Conservation (phyloP, 1,140 invertebrate genomes). For the Heterodera carotae region DNA sequence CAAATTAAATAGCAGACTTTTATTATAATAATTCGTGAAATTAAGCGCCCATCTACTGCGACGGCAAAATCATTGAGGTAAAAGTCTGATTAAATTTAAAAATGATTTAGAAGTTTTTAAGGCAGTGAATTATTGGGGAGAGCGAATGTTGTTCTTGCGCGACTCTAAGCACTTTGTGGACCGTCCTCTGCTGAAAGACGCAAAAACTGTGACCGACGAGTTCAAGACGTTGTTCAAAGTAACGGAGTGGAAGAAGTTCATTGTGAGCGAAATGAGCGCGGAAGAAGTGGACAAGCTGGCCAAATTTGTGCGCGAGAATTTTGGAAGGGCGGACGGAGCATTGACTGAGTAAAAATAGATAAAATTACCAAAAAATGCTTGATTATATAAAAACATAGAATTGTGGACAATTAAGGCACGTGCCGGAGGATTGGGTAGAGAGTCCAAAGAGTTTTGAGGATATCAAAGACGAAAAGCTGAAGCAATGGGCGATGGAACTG, state of each 20-base stretch:
- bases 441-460: neutral
- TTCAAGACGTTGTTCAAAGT: too few relatives aligned
- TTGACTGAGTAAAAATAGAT: neutral
- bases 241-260: too few relatives aligned
- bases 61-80: too few relatives aligned
- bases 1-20: too few relatives aligned
- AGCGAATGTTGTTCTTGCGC: slow-evolving; percentile 10
- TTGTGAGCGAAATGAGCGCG: too few relatives aligned
- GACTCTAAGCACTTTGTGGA: slow-evolving; percentile 89
- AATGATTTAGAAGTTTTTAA: neutral
- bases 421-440: slow-evolving; percentile 12
- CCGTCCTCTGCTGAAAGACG: slow-evolving; percentile 70
- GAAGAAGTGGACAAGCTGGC: too few relatives aligned
- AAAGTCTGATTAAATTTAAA: too few relatives aligned
- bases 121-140: too few relatives aligned
- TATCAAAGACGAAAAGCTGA: neutral
- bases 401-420: neutral
- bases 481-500: neutral
- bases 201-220: slow-evolving; percentile 40
- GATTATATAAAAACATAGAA: too few relatives aligned
- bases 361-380: neutral
- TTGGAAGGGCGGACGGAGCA: slow-evolving; percentile 51
- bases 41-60: neutral
- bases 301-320: slow-evolving; percentile 54
- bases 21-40: too few relatives aligned